These are phyloP conservation scores for Clistopyga incitator DNA, from an alignment of 2,888 invertebrate genomes.

Conservation along the genomic window DNA sequence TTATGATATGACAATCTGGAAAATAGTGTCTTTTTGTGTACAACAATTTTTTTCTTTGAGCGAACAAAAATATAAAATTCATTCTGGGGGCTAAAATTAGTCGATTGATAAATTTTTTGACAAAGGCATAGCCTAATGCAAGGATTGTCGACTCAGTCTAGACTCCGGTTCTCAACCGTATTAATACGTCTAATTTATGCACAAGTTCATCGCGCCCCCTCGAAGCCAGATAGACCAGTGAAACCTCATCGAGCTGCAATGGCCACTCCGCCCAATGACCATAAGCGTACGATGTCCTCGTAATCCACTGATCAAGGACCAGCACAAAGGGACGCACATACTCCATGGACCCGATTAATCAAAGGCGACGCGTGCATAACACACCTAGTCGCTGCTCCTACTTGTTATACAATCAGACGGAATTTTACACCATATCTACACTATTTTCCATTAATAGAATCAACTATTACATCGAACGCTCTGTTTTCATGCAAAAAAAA, in stretches of 20 bases:
- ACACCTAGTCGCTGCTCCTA: background rate
- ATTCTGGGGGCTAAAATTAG: background rate
- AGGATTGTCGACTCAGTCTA: conserved; percentile 23
- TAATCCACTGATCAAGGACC: conserved; percentile 48
- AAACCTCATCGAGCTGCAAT: conserved; percentile 24
- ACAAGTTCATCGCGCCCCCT: conserved; percentile 67
- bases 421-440: background rate
- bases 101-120: background rate
- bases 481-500: too few relatives aligned
- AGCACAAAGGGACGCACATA: conserved; percentile 39
- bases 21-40: too few relatives aligned
- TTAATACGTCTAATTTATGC: conserved; percentile 76
- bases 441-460: too few relatives aligned
- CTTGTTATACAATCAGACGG: background rate
- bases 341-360: conserved; percentile 20
- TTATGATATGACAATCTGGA: too few relatives aligned
- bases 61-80: too few relatives aligned
- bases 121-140: background rate
- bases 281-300: conserved; percentile 35
- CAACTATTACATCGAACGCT: background rate
- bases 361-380: conserved; percentile 23
- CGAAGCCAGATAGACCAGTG: conserved; percentile 24
- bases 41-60: too few relatives aligned
- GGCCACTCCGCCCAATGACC: conserved; percentile 41
- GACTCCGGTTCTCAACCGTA: conserved; percentile 60